A percentile compares a stretch with the other conserved stretches of the same genome.
Evolutionary conservation across 2,113 vertebrate species (phyloP).

Genomic region (Puffinus mauretanicus): DNA sequence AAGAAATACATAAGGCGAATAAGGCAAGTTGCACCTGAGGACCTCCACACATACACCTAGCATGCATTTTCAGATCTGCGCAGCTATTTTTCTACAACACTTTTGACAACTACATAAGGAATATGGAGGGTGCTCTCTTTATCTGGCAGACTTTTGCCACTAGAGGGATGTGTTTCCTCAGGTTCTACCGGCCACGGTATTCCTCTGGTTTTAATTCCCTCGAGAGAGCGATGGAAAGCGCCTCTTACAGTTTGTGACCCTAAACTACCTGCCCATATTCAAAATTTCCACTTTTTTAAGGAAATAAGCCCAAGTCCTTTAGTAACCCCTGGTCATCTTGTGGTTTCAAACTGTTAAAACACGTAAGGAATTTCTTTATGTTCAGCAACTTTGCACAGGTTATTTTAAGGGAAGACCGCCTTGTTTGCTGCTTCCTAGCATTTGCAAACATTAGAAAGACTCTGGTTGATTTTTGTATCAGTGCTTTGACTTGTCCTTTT

Average conservation of each 20-base stretch:
- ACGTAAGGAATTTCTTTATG: background rate
- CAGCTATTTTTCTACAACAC: background rate
- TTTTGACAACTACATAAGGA: background rate
- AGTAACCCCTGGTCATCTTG: background rate
- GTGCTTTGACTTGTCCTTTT: background rate
- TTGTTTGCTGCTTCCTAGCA: background rate
- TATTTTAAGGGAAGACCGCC: background rate
- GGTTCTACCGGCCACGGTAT: background rate
- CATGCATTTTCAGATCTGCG: background rate
- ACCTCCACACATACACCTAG: background rate
- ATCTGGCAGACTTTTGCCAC: background rate
- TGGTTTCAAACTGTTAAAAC: background rate
- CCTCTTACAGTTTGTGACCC: background rate
- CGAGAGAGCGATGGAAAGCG: background rate
- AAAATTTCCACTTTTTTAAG: background rate
- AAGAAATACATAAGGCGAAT: background rate
- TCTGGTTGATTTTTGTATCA: background rate
- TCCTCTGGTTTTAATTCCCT: background rate
- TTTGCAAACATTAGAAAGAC: background rate
- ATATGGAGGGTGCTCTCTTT: fast-evolving
- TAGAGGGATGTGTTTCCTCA: conserved; percentile 25
- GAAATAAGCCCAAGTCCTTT: background rate
- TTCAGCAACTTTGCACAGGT: background rate
- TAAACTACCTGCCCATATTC: background rate
- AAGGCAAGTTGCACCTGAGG: background rate